A percentile compares a stretch with the other conserved stretches of the same genome.
phyloP scores from a whole-genome alignment of 2,113 vertebrate genomes.

The Hippocampus abdominalis region DNA sequence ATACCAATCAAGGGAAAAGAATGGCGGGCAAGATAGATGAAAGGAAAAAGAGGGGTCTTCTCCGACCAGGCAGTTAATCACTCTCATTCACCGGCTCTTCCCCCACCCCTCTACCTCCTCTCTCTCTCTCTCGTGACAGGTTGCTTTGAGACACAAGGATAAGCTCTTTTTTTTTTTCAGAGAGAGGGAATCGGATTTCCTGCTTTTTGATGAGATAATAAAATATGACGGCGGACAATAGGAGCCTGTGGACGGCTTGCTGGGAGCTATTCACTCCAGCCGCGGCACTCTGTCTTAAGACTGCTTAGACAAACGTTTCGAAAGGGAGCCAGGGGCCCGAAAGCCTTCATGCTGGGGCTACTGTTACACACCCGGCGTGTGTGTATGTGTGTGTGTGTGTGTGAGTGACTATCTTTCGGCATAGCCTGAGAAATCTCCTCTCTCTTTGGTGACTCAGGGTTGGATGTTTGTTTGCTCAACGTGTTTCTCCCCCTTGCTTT shows the following conservation, averaged over 20 bases:
- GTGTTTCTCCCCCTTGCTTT: slow-evolving; percentile 65
- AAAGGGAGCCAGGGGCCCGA: slow-evolving; percentile 61
- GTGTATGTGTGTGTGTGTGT: slow-evolving; percentile 31
- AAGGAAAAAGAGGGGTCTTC: slow-evolving; percentile 34
- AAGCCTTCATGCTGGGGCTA: slow-evolving; percentile 51
- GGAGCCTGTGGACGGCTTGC: slow-evolving; percentile 64
- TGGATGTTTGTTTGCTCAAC: slow-evolving; percentile 67
- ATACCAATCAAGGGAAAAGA: slow-evolving; percentile 24
- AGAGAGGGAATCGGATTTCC: slow-evolving; percentile 74
- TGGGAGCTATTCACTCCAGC: slow-evolving; percentile 61
- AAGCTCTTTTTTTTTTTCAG: slow-evolving; percentile 65
- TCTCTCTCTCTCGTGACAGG: slow-evolving; percentile 63
- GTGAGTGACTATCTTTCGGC: slow-evolving; percentile 17
- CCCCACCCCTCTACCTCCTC: slow-evolving; percentile 36
- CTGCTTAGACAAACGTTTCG: slow-evolving; percentile 65
- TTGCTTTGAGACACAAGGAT: slow-evolving; percentile 71
- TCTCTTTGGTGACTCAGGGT: slow-evolving; percentile 61
- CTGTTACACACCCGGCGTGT: slow-evolving; percentile 46
- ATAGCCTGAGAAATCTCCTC: slow-evolving; percentile 67
- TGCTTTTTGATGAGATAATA: slow-evolving; percentile 75
- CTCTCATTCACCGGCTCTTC: slow-evolving; percentile 49
- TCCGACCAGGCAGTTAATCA: slow-evolving; percentile 67
- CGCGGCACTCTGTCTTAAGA: slow-evolving; percentile 57
- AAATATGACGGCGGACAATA: slow-evolving; percentile 73
- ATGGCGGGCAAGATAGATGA: neutral